phyloP scores from a whole-genome alignment of 2,113 vertebrate species.

The Oncorhynchus gorbuscha region DNA sequence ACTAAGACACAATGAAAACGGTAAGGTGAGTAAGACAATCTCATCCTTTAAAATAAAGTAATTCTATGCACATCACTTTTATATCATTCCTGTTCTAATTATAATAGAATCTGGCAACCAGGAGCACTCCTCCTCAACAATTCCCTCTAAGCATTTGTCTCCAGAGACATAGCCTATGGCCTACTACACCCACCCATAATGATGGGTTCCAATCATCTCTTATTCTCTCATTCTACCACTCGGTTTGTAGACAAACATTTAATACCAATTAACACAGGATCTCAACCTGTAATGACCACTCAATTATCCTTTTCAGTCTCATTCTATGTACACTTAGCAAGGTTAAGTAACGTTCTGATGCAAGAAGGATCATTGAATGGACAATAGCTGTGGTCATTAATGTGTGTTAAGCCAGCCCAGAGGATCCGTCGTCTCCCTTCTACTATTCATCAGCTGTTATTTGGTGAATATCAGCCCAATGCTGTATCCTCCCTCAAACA shows the following conservation, averaged over 20 bases:
- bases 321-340: slow-evolving; percentile 59
- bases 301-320: slow-evolving; percentile 64
- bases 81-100: too few species aligned
- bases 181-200: slow-evolving; percentile 41
- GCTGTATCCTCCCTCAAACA: background rate
- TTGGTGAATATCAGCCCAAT: too few species aligned
- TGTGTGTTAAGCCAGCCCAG: slow-evolving; percentile 2
- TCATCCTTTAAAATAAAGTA: too few species aligned
- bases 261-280: slow-evolving; percentile 69
- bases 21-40: too few species aligned
- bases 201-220: slow-evolving; percentile 52
- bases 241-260: slow-evolving; percentile 67
- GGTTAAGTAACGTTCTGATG: slow-evolving; percentile 70
- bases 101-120: background rate
- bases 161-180: background rate
- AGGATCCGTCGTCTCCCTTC: slow-evolving; percentile 15
- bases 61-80: too few species aligned
- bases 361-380: slow-evolving; percentile 54
- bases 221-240: slow-evolving; percentile 59
- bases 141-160: background rate
- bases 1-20: too few species aligned
- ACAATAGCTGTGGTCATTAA: slow-evolving; percentile 2
- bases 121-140: background rate
- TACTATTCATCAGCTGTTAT: slow-evolving; percentile 10
- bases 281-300: slow-evolving; percentile 61